phyloP scores from a whole-genome alignment of 2,888 invertebrate species.

The Nephrotoma appendiculata region DNA sequence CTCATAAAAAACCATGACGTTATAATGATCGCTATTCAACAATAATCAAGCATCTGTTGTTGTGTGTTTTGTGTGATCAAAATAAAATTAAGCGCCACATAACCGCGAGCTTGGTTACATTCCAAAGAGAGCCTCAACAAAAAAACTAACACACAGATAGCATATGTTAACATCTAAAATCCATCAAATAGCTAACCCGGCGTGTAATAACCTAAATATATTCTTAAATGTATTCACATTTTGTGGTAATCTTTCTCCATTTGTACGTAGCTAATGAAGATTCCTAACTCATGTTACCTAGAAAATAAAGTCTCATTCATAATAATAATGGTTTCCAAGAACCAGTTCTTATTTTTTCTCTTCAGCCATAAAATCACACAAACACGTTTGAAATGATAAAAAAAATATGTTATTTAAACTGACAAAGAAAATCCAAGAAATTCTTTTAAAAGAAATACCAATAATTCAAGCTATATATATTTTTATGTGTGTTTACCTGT shows the following conservation, averaged over 20 bases:
- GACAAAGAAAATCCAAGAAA: background rate
- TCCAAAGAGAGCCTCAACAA: no score
- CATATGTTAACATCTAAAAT: background rate
- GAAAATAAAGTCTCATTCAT: background rate
- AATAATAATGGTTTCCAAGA: background rate
- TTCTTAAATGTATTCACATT: background rate
- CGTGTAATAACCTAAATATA: background rate
- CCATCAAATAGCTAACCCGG: background rate
- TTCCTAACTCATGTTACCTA: background rate
- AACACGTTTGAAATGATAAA: background rate
- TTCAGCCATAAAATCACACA: background rate
- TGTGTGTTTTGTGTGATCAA: background rate
- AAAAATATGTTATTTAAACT: background rate
- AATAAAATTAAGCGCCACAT: background rate
- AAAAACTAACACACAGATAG: background rate
- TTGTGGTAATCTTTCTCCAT: background rate
- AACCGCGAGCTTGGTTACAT: background rate
- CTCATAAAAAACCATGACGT: background rate
- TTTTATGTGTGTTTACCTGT: background rate
- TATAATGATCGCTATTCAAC: background rate
- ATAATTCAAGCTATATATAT: background rate
- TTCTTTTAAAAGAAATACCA: background rate
- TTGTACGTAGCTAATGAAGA: background rate
- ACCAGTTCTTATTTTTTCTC: background rate
- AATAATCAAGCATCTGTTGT: background rate